Base-by-base conservation (phyloP, 2,888 invertebrate genomes). In the Hirtodrosophila duncani region DNA sequence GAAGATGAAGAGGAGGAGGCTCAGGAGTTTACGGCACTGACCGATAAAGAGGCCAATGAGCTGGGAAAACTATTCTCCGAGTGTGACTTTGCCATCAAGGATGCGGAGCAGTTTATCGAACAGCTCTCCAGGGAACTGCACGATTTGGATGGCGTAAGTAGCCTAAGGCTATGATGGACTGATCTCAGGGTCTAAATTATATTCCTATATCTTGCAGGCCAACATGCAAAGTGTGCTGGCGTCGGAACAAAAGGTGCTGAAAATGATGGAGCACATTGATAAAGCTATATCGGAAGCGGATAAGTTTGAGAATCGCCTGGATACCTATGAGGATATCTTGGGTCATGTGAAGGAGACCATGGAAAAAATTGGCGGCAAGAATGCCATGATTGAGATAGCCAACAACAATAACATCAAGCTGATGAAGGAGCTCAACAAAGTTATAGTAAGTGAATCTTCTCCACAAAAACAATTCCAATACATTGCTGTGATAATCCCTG, bases 211-310 rank as follows among this genome's bases (percentile, higher is more conserved):
- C 1, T n/a, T 31, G 3, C 9, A 85, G 84, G 95, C 95, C 82
- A 97, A 97, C 87, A 94, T 97, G 52, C 94, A 96, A 85, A 94
- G 94, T 75, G 95, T 97, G 39, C 89, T 97, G 88, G 94, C 94
- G n/a, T 95, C 95, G 1, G 96, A 97, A 84, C 91, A 91, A 49
- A 91, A 94, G 84, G 92, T 95, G 0, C 89, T 92, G 56, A 88
- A 89, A 23, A 88, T 94, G 74, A 94, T 97, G 88, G 91, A 93
- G 67, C 91, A 93, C 72, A 89, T 95, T 46, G 94, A 95, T 82
- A 90, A 90, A 46, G 94, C 95, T 0, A 92, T 95, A 63, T 88
- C 88, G 16, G 93, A 94, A 87, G 92, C 93, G 6, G 91, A 92
- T 66, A 88, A 89, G 57, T 90, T 94, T 31, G 94, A 95, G 85